Evolutionary conservation across 1,140 invertebrate species (phyloP).

Genomic region (Zeugodacus cucurbitae): DNA sequence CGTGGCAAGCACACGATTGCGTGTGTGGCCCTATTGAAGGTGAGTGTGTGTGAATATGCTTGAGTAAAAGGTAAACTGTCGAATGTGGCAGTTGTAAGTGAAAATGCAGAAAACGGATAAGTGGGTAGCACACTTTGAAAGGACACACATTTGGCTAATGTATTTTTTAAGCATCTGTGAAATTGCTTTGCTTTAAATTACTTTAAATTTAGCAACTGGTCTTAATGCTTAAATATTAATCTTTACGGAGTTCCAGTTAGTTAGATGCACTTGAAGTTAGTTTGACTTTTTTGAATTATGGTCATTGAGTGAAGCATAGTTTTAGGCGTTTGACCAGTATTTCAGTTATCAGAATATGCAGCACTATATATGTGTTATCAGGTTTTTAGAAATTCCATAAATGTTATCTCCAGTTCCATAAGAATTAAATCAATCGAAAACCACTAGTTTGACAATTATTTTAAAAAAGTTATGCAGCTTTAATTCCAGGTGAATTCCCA

Average conservation of each 20-base stretch:
- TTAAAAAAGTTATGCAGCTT: too few species aligned
- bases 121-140: constrained; percentile 42
- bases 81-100: constrained; percentile 53
- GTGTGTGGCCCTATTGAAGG: not conserved
- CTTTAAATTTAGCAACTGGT: constrained; percentile 16
- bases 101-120: constrained; percentile 49
- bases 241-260: not conserved
- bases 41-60: not conserved
- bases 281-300: not conserved
- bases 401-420: too few species aligned
- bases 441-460: too few species aligned
- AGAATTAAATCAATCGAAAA: too few species aligned
- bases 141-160: constrained; percentile 40
- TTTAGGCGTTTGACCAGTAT: not conserved
- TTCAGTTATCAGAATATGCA: too few species aligned
- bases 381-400: too few species aligned
- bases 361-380: too few species aligned
- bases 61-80: not conserved
- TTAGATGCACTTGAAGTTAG: not conserved
- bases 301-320: not conserved
- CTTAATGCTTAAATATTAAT: not conserved
- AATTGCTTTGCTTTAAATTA: not conserved
- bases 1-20: constrained; percentile 16
- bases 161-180: constrained; percentile 45
- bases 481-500: too few species aligned